These are phyloP conservation scores for Thunnus thynnus DNA, from an alignment of 2,113 vertebrate species.

Conservation along the genomic window DNA sequence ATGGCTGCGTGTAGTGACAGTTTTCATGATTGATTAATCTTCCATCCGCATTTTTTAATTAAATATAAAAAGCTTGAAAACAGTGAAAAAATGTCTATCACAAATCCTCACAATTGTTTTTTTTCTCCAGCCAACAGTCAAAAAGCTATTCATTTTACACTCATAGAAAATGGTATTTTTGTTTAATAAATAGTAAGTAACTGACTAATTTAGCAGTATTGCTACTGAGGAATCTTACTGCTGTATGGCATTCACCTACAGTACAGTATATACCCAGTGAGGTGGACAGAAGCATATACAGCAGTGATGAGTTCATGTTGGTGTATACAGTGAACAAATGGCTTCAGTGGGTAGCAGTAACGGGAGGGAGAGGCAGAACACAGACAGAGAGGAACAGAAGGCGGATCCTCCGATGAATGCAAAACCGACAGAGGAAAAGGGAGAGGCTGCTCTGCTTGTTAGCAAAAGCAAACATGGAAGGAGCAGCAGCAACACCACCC, in stretches of 20 bases:
- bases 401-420: constrained; percentile 31
- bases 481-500: constrained; percentile 20
- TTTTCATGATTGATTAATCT: background rate
- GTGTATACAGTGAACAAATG: constrained; percentile 6
- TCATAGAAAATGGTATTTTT: background rate
- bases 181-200: no score
- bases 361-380: background rate
- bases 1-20: background rate
- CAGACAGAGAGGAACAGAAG: constrained; percentile 5
- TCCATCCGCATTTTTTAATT: background rate
- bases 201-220: background rate
- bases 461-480: constrained; percentile 26
- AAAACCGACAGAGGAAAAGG: constrained; percentile 7
- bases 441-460: constrained; percentile 48
- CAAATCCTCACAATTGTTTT: background rate
- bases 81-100: background rate
- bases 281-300: background rate
- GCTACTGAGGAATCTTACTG: background rate
- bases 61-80: background rate
- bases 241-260: background rate
- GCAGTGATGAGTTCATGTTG: background rate
- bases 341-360: constrained; percentile 5
- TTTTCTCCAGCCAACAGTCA: background rate
- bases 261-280: background rate
- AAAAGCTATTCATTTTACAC: background rate